Evolutionary conservation across 2,797 vertebrate species (phyloP).

Genomic region (Taenioides sp.): DNA sequence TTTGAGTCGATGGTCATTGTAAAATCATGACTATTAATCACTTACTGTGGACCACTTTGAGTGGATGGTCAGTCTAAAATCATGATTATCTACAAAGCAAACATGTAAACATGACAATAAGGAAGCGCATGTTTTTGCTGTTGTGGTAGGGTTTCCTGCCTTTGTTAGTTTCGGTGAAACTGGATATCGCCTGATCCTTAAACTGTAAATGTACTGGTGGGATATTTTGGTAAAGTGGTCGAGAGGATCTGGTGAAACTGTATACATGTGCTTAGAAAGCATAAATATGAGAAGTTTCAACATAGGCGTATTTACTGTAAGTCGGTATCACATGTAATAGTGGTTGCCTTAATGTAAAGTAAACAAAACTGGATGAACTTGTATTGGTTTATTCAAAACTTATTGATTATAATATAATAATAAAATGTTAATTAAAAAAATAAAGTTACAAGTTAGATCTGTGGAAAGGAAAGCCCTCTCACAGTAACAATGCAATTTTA

Average conservation of each 20-base stretch:
- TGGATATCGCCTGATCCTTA: neutral
- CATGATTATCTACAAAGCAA: neutral
- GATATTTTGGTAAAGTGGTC: neutral
- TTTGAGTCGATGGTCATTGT: too few relatives aligned
- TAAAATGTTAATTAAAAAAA: too few relatives aligned
- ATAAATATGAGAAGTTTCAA: conserved; percentile 2
- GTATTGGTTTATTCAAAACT: too few relatives aligned
- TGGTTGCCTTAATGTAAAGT: neutral
- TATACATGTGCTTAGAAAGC: conserved; percentile 1
- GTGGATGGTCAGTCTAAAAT: neutral
- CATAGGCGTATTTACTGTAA: neutral
- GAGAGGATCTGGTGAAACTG: neutral
- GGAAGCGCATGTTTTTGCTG: neutral
- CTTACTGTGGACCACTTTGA: neutral
- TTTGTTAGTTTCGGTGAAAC: neutral
- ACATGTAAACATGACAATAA: neutral
- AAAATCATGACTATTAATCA: neutral
- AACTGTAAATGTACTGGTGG: neutral
- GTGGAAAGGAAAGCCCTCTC: too few relatives aligned
- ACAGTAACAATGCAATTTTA: too few relatives aligned
- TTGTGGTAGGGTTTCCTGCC: neutral
- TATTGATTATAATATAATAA: too few relatives aligned
- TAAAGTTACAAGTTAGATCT: too few relatives aligned
- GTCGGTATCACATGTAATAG: neutral
- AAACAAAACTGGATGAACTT: neutral